phyloP scores from a whole-genome alignment of 2,888 invertebrate species.

The Venusia cambrica region DNA sequence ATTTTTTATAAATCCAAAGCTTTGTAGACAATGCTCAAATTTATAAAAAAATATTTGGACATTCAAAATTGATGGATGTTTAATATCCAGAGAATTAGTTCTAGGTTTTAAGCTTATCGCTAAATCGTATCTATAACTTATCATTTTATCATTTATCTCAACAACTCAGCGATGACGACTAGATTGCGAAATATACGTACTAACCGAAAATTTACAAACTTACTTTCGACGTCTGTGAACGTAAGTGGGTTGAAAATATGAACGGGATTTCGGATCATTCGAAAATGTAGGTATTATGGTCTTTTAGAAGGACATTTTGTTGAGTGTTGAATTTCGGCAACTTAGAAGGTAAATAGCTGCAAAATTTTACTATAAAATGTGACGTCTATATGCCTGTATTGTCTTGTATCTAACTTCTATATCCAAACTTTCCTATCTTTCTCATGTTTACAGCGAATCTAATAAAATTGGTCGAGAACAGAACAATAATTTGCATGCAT shows the following conservation, averaged over 20 bases:
- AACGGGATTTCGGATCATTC: too few relatives aligned
- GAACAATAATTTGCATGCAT: constrained; percentile 2
- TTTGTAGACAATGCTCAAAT: not conserved
- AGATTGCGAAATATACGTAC: constrained; percentile 7
- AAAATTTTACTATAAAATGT: constrained; percentile 12
- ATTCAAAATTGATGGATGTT: too few relatives aligned
- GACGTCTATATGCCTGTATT: constrained; percentile 12
- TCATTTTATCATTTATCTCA: constrained; percentile 16
- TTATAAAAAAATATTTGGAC: constrained; percentile 3
- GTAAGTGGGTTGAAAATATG: not conserved
- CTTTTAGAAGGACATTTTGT: constrained; percentile 1
- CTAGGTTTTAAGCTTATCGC: constrained; percentile 16
- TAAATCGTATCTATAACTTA: constrained; percentile 12
- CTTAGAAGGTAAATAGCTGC: constrained; percentile 17
- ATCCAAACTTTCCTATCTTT: not conserved
- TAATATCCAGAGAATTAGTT: constrained; percentile 10
- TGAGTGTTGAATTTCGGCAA: constrained; percentile 1
- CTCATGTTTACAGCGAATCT: constrained; percentile 4
- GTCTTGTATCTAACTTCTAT: constrained; percentile 4
- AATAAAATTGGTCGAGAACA: too few relatives aligned
- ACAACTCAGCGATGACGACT: constrained; percentile 7
- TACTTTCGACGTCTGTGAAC: constrained; percentile 1
- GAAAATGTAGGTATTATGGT: constrained; percentile 1
- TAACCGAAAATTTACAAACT: not conserved
- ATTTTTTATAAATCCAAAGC: too few relatives aligned